These are phyloP conservation scores for Hirundo rustica DNA, from an alignment of 2,797 vertebrate species.

Conservation along the genomic window DNA sequence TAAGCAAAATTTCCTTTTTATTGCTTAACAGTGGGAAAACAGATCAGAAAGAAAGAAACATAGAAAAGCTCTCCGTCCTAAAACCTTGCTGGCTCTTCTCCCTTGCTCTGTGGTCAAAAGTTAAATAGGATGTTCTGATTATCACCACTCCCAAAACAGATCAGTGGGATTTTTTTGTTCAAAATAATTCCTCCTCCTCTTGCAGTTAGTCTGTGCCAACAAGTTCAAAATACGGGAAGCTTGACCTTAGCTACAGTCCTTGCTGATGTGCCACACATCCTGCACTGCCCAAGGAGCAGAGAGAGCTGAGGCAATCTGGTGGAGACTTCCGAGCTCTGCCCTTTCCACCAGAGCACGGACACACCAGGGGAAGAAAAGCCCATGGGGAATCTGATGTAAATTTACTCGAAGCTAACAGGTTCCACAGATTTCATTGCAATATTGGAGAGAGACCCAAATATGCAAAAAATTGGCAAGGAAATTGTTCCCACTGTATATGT, in stretches of 20 bases:
- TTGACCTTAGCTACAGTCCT: slow-evolving; percentile 27
- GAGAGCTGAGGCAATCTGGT: background rate
- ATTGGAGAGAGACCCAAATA: background rate
- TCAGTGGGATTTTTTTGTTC: slow-evolving; percentile 42
- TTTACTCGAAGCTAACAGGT: background rate
- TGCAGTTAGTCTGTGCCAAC: slow-evolving; percentile 28
- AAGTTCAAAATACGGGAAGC: slow-evolving; percentile 51
- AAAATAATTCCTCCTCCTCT: slow-evolving; percentile 46
- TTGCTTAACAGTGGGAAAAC: slow-evolving; percentile 1
- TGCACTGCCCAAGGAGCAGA: background rate
- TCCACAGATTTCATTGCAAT: background rate
- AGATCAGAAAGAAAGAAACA: background rate
- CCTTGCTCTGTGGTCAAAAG: slow-evolving; percentile 50
- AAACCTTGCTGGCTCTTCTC: slow-evolving; percentile 48
- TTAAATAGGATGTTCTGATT: slow-evolving; percentile 64
- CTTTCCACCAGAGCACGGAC: background rate
- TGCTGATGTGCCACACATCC: background rate
- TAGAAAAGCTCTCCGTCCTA: background rate
- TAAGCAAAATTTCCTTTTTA: background rate
- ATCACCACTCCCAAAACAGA: slow-evolving; percentile 68
- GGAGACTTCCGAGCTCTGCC: background rate
- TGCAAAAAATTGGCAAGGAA: background rate
- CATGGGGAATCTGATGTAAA: background rate
- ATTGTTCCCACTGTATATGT: background rate
- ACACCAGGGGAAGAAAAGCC: background rate